Evolutionary conservation across 2,888 invertebrate genomes (phyloP), one percentile per base, ranked within the genome.

Genomic region (Brenthis hecate): DNA sequence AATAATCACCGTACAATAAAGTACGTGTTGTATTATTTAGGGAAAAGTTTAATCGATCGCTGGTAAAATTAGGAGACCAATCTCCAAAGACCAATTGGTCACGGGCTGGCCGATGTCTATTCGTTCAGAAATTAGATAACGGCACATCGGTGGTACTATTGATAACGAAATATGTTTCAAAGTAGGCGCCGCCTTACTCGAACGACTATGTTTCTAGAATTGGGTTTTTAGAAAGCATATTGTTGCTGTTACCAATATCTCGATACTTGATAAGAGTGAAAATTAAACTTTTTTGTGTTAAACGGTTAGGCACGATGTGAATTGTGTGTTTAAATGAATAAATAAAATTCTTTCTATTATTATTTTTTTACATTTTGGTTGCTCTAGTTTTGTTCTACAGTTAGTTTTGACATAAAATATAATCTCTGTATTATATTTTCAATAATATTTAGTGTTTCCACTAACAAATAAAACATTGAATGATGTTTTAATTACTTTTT

Each of bases 121-220:
- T 72, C 68, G 73, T 73, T 72, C 70, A 72, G 80, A 88, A 88
- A 89, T 89, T 83, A 86, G 83, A 78, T 89, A 89, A 88, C 89
- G 89, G 89, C 73, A 81, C 82, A 53, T 73, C 80, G 74, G 79
- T 84, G 83, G 83, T 81, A 81, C 83, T 82, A 85, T 85, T 87
- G 86, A 86, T 87, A 85, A 87, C 80, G 80, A 84, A 84, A 85
- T 85, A 85, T 82, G 82, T 82, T 81, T 75, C 75, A 66, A 81
- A 78, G 73, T 75, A 74, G 78, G 76, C 78, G 76, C 78, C 79
- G 74, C 74, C 55, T 51, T 73, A 77, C 19, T 1, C 19, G 19
- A 19, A 19, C 76, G 76, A 85, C 83, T 83, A 83, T 83, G 79
- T 76, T 78, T 77, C 76, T 77, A 80, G 85, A 85, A 85, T 86